These are phyloP conservation scores for Trichechus manatus DNA, from an alignment of 2,113 vertebrate species.

Conservation along the genomic window DNA sequence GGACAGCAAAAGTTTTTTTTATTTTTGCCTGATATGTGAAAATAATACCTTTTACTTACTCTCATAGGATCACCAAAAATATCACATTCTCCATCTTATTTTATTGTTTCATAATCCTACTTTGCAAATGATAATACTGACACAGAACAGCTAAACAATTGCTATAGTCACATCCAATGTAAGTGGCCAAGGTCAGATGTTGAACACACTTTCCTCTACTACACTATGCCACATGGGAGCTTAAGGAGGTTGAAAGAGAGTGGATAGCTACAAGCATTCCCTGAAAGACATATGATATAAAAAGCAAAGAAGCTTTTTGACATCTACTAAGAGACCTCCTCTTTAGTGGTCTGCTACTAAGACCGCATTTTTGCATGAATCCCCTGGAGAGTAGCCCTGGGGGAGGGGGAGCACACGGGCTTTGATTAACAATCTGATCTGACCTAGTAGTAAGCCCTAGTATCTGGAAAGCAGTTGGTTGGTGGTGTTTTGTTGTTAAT, in stretches of 20 bases:
- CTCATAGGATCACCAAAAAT: constrained; percentile 18
- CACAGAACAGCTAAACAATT: constrained; percentile 42
- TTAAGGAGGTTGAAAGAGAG: constrained; percentile 1
- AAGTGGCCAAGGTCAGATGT: constrained; percentile 34
- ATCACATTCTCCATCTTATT: constrained; percentile 22
- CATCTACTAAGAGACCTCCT: constrained; percentile 65
- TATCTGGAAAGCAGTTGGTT: constrained; percentile 55
- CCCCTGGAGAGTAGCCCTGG: constrained; percentile 4
- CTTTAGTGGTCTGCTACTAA: constrained; percentile 68
- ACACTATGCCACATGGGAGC: background rate
- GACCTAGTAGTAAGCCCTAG: constrained; percentile 31
- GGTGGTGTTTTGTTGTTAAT: constrained; percentile 45
- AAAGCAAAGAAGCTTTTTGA: constrained; percentile 39
- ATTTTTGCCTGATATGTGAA: constrained; percentile 32
- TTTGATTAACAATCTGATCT: constrained; percentile 64
- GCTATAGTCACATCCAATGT: background rate
- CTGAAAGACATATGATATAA: constrained; percentile 35
- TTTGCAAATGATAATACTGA: constrained; percentile 46
- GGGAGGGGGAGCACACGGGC: constrained; percentile 34
- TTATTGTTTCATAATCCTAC: constrained; percentile 51
- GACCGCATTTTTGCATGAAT: constrained; percentile 62
- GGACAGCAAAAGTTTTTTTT: background rate
- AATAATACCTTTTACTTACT: constrained; percentile 51
- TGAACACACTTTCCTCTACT: background rate
- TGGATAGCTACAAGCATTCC: background rate